Evolutionary conservation across 2,113 vertebrate species (phyloP).

Genomic region (Terrapene triunguis): DNA sequence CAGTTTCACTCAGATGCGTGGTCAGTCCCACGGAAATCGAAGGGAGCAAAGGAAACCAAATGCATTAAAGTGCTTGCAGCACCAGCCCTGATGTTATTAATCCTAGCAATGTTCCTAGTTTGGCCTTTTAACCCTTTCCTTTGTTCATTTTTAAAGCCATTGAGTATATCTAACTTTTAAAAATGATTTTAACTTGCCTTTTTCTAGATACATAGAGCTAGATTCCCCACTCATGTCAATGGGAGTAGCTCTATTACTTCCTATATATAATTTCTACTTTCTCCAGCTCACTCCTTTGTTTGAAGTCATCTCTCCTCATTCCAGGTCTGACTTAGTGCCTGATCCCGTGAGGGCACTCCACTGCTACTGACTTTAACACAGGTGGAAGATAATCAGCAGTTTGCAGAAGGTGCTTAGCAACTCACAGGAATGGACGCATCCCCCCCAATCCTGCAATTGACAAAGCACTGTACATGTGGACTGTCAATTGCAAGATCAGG

Average conservation of each 20-base stretch:
- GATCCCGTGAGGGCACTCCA: fast-evolving
- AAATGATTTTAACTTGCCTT: neutral
- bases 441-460: neutral
- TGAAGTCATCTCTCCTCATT: neutral
- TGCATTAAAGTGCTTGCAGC: neutral
- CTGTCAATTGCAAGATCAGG: neutral
- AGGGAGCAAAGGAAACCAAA: neutral
- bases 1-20: neutral
- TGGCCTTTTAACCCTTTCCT: neutral
- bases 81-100: neutral
- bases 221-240: neutral
- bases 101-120: neutral
- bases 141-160: neutral
- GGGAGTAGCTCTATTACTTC: neutral
- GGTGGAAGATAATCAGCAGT: neutral
- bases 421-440: neutral
- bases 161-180: neutral
- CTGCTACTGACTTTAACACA: neutral
- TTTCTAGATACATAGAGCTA: neutral
- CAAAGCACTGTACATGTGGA: neutral
- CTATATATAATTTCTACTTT: neutral
- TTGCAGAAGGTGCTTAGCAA: neutral
- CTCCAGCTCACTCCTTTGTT: neutral
- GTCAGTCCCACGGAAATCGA: neutral
- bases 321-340: neutral